Conservation (phyloP, 1,140 invertebrate species). For the Thereuonema tuberculata region DNA sequence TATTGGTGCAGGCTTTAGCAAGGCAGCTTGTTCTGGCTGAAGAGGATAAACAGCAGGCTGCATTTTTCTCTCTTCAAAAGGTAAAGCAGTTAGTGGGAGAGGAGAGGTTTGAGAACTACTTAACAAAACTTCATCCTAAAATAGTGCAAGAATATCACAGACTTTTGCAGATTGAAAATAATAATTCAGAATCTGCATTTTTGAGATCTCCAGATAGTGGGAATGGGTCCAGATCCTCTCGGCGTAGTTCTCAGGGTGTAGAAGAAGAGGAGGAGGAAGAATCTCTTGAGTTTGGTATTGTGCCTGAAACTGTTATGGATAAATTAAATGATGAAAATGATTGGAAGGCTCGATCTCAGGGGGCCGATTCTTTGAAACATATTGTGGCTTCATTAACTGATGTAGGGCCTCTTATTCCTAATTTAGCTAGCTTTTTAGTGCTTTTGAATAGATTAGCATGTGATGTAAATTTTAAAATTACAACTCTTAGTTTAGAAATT, state of each 20-base stretch:
- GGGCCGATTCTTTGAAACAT: slow-evolving; percentile 35
- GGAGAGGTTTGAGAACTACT: neutral
- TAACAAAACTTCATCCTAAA: slow-evolving; percentile 3
- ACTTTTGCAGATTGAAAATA: neutral
- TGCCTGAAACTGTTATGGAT: neutral
- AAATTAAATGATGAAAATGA: slow-evolving; percentile 33
- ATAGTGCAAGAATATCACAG: neutral
- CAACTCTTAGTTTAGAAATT: slow-evolving; percentile 41
- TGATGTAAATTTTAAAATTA: slow-evolving; percentile 44
- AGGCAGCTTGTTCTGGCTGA: neutral
- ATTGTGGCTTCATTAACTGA: slow-evolving; percentile 35
- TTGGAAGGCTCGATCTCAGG: slow-evolving; percentile 42
- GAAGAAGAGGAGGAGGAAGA: neutral
- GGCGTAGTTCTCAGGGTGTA: neutral
- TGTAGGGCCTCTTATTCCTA: slow-evolving; percentile 40
- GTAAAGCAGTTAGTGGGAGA: slow-evolving; percentile 1
- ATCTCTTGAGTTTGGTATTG: slow-evolving; percentile 1
- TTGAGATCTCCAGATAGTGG: neutral
- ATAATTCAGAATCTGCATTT: neutral
- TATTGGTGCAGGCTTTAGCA: neutral
- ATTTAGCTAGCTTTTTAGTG: slow-evolving; percentile 46
- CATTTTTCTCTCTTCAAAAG: neutral
- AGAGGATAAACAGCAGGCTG: neutral
- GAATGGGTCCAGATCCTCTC: neutral
- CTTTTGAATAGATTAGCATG: slow-evolving; percentile 41